A percentile compares a stretch with the other conserved stretches of the same genome.
These are phyloP conservation scores for Drosophila ezoana DNA, from an alignment of 2,888 invertebrate genomes.

Conservation along the genomic window DNA sequence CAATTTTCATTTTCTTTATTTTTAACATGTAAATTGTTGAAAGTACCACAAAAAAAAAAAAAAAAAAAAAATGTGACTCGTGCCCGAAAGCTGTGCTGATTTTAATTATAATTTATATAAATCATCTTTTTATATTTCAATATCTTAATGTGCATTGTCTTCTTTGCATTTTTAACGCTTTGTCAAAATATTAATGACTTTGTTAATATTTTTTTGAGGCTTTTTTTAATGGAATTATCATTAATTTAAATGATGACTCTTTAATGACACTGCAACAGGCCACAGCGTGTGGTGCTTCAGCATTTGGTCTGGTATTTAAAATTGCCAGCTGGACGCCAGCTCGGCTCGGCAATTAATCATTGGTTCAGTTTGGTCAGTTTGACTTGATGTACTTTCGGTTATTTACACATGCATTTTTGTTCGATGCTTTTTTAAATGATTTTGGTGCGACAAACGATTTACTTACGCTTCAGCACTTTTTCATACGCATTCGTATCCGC, in stretches of 20 bases:
- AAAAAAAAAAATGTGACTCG: background rate
- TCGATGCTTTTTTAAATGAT: constrained; percentile 31
- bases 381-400: constrained; percentile 17
- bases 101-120: constrained; percentile 49
- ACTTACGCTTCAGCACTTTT: constrained; percentile 60
- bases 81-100: background rate
- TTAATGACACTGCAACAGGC: constrained; percentile 34
- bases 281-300: constrained; percentile 12
- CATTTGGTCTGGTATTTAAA: constrained; percentile 34
- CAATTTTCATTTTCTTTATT: constrained; percentile 9
- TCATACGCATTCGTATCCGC: constrained; percentile 19
- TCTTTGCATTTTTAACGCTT: constrained; percentile 26
- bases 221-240: constrained; percentile 34
- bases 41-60: constrained; percentile 10
- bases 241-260: constrained; percentile 64
- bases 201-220: constrained; percentile 53
- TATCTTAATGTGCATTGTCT: constrained; percentile 28
- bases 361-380: constrained; percentile 37
- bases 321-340: constrained; percentile 28
- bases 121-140: constrained; percentile 23
- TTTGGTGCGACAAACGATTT: constrained; percentile 54
- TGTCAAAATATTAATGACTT: constrained; percentile 64
- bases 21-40: constrained; percentile 16
- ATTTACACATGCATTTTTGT: constrained; percentile 34
- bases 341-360: constrained; percentile 45